These are phyloP conservation scores for Sinocyclocheilus anshuiensis DNA, from an alignment of 2,113 vertebrate genomes.

Conservation along the genomic window DNA sequence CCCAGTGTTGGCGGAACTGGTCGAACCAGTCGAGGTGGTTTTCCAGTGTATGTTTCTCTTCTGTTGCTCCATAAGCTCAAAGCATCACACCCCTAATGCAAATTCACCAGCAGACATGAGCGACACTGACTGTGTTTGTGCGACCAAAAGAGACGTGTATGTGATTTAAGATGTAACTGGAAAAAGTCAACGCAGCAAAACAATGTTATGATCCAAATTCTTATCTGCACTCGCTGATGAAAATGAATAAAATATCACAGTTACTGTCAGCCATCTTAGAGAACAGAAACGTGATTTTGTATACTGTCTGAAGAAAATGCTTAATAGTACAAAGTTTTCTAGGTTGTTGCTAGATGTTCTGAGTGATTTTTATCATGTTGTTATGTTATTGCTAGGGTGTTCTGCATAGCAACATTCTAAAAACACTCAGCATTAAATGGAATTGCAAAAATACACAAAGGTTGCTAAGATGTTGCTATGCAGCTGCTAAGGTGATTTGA, in stretches of 20 bases:
- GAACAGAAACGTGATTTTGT: neutral
- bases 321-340: neutral
- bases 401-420: neutral
- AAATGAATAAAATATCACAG: neutral
- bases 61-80: conserved; percentile 60
- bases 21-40: conserved; percentile 48
- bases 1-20: neutral
- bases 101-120: conserved; percentile 33
- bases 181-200: neutral
- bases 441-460: neutral
- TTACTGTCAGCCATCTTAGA: neutral
- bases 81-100: conserved; percentile 57
- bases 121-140: neutral
- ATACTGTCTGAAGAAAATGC: neutral
- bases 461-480: neutral
- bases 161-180: neutral
- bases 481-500: neutral
- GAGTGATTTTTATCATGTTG: neutral
- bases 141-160: conserved; percentile 33
- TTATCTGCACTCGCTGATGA: neutral
- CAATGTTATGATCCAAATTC: neutral
- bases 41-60: conserved; percentile 34
- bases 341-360: neutral
- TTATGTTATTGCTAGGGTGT: neutral
- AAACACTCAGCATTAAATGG: neutral